These are phyloP conservation scores for Cotesia congregata DNA, from an alignment of 2,888 invertebrate genomes.

Conservation along the genomic window DNA sequence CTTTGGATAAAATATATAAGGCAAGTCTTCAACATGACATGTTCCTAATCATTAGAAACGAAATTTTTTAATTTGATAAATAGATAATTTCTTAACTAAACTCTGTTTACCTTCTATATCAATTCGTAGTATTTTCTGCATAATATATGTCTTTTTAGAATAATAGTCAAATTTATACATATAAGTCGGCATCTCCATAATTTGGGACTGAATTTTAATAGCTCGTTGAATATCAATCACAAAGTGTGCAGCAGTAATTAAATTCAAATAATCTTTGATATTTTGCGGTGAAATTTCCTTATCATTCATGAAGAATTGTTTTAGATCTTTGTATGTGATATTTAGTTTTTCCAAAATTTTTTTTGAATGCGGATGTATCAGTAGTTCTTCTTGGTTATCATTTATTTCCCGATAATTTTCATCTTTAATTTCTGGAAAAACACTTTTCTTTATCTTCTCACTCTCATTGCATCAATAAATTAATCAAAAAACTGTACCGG, in stretches of 20 bases:
- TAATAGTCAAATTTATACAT: constrained; percentile 60
- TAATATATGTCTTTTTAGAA: constrained; percentile 27
- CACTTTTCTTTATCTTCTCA: too few species aligned
- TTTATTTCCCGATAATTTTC: constrained; percentile 41
- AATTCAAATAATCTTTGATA: constrained; percentile 45
- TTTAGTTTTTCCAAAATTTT: constrained; percentile 43
- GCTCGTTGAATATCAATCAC: constrained; percentile 53
- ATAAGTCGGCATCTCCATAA: constrained; percentile 49
- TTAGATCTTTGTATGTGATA: constrained; percentile 51
- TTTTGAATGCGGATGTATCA: constrained; percentile 42
- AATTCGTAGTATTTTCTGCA: constrained; percentile 46
- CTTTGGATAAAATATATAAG: constrained; percentile 56
- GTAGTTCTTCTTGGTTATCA: constrained; percentile 42
- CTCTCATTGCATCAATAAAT: too few species aligned
- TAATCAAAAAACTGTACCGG: constrained; percentile 22
- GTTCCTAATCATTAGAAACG: constrained; percentile 47
- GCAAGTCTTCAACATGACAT: constrained; percentile 58
- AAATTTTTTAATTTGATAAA: not conserved
- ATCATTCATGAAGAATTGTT: constrained; percentile 54
- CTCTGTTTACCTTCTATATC: constrained; percentile 22
- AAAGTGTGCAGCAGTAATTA: constrained; percentile 55
- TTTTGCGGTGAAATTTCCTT: constrained; percentile 45
- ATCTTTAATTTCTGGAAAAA: constrained; percentile 39
- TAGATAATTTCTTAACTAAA: too few species aligned
- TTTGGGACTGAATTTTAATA: constrained; percentile 49